phyloP scores from a whole-genome alignment of 1,140 invertebrate genomes.

The Dermatophagoides farinae region DNA sequence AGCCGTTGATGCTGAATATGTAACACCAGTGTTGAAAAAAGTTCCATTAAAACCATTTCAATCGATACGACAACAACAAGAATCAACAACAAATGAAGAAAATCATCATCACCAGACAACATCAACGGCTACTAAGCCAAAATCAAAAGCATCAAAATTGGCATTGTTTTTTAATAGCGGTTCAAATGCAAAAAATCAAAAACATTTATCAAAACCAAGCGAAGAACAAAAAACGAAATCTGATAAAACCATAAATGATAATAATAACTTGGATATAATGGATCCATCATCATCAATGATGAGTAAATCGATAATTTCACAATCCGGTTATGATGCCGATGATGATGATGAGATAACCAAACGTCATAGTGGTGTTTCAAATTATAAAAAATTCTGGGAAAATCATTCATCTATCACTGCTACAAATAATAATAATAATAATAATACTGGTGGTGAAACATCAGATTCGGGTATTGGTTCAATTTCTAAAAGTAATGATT shows the following conservation, averaged over 20 bases:
- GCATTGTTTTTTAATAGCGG: not conserved
- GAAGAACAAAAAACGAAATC: not conserved
- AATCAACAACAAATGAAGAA: not conserved
- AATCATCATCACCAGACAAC: not conserved
- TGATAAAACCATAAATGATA: not conserved
- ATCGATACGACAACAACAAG: conserved; percentile 7
- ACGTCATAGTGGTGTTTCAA: conserved; percentile 70
- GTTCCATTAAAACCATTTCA: conserved; percentile 14
- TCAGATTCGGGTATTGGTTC: conserved; percentile 2
- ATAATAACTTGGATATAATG: not conserved
- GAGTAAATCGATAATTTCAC: not conserved
- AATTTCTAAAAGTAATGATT: conserved; percentile 7
- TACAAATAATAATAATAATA: not conserved
- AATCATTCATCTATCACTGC: not conserved
- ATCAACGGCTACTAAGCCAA: not conserved
- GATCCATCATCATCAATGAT: not conserved
- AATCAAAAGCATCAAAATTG: not conserved
- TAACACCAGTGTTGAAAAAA: conserved; percentile 9
- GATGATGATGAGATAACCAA: conserved; percentile 43
- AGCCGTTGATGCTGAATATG: conserved; percentile 10
- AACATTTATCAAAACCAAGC: not conserved
- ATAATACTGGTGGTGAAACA: not conserved
- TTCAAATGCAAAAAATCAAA: not conserved
- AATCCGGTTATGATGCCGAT: conserved; percentile 8
- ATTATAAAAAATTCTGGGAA: conserved; percentile 76